Evolutionary conservation across 2,888 invertebrate genomes (phyloP).

Genomic region (Xestia xanthographa): DNA sequence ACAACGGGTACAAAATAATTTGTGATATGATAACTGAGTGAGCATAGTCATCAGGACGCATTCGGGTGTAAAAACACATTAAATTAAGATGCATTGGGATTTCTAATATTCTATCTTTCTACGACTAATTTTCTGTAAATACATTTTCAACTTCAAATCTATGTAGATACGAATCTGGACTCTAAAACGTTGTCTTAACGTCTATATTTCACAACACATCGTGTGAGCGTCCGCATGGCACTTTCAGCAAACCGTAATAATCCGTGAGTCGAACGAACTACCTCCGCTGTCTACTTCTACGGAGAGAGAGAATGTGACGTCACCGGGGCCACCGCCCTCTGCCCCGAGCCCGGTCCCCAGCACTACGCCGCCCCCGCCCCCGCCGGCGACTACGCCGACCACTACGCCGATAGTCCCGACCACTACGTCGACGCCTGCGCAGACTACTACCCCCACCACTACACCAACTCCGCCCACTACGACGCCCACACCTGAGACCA

Average conservation of each 20-base stretch:
- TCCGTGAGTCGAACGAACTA: slow-evolving; percentile 87
- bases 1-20: slow-evolving; percentile 71
- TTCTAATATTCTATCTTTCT: slow-evolving; percentile 45
- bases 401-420: slow-evolving; percentile 67
- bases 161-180: slow-evolving; percentile 53
- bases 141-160: slow-evolving; percentile 39
- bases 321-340: slow-evolving; percentile 70
- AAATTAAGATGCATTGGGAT: slow-evolving; percentile 16
- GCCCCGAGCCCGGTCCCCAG: slow-evolving; percentile 66
- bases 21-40: neutral
- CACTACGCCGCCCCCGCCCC: slow-evolving; percentile 66
- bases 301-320: slow-evolving; percentile 74
- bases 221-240: slow-evolving; percentile 90
- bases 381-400: slow-evolving; percentile 65
- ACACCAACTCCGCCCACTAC: slow-evolving; percentile 75
- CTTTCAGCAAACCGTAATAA: slow-evolving; percentile 90
- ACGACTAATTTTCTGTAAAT: slow-evolving; percentile 45
- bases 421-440: slow-evolving; percentile 57
- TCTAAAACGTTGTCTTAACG: slow-evolving; percentile 78
- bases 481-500: slow-evolving; percentile 78
- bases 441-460: slow-evolving; percentile 64
- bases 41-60: slow-evolving; percentile 1
- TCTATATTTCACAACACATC: slow-evolving; percentile 81
- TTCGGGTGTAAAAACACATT: slow-evolving; percentile 31
- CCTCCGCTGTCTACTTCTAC: slow-evolving; percentile 80